These are phyloP conservation scores for Typhlichthys eigenmanni DNA, from an alignment of 2,797 vertebrate genomes.

Conservation along the genomic window DNA sequence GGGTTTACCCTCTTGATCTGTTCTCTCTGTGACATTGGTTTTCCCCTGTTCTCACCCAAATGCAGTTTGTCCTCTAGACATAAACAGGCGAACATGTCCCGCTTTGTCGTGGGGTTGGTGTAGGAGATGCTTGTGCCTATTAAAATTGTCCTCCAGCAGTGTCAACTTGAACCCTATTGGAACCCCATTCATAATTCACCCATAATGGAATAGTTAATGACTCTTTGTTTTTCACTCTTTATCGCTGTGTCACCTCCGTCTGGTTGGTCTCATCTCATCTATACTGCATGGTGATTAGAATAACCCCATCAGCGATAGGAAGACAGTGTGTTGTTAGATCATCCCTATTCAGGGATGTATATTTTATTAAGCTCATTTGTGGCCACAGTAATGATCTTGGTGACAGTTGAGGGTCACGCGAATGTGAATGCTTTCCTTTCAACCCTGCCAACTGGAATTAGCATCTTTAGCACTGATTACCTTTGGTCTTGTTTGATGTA, in stretches of 20 bases:
- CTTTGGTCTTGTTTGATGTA: not conserved
- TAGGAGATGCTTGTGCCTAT: slow-evolving; percentile 24
- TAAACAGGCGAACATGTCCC: slow-evolving; percentile 17
- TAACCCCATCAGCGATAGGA: slow-evolving; percentile 42
- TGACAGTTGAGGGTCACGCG: slow-evolving; percentile 7
- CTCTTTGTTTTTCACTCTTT: slow-evolving; percentile 50
- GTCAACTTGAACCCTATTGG: slow-evolving; percentile 47
- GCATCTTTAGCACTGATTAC: not conserved
- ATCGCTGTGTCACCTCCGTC: slow-evolving; percentile 38
- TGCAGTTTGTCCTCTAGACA: slow-evolving; percentile 32
- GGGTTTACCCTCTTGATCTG: too few species aligned
- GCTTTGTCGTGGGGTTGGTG: slow-evolving; percentile 13
- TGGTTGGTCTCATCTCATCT: slow-evolving; percentile 55
- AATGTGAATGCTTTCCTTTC: not conserved
- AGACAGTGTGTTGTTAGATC: slow-evolving; percentile 45
- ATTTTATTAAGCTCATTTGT: slow-evolving; percentile 50
- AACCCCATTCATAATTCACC: slow-evolving; percentile 60
- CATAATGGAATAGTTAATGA: slow-evolving; percentile 68
- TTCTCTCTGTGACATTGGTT: too few species aligned
- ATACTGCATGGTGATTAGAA: slow-evolving; percentile 58
- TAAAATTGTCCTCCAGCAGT: slow-evolving; percentile 35
- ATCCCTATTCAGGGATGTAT: slow-evolving; percentile 55
- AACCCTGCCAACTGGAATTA: not conserved
- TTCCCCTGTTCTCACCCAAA: not conserved
- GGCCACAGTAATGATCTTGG: slow-evolving; percentile 22